These are phyloP conservation scores for Lasioglossum lativentre DNA, from an alignment of 2,888 invertebrate species.

Conservation along the genomic window DNA sequence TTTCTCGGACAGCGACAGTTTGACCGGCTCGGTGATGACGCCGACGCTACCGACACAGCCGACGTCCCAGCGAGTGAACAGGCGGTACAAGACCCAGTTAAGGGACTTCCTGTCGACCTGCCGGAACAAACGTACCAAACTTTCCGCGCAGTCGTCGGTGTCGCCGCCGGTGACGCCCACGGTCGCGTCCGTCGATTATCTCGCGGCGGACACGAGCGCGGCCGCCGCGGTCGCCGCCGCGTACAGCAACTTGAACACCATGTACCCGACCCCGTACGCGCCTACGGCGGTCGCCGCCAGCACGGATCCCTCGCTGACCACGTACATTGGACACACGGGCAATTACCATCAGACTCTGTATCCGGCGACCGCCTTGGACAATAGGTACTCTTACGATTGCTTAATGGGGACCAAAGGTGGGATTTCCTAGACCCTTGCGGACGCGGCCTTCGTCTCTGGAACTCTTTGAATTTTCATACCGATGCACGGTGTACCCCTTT, in stretches of 20 bases:
- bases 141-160: slow-evolving; percentile 86
- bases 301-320: slow-evolving; percentile 87
- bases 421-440: neutral
- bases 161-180: slow-evolving; percentile 86
- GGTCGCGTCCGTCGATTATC: slow-evolving; percentile 88
- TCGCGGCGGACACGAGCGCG: slow-evolving; percentile 88
- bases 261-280: slow-evolving; percentile 93
- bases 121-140: slow-evolving; percentile 89
- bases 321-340: slow-evolving; percentile 90
- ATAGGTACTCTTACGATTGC: slow-evolving; percentile 79
- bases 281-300: slow-evolving; percentile 90
- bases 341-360: slow-evolving; percentile 88
- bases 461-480: neutral
- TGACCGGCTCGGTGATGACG: slow-evolving; percentile 86
- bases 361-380: slow-evolving; percentile 85
- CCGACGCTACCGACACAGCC: slow-evolving; percentile 86
- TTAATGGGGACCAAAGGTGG: neutral
- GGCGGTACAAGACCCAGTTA: slow-evolving; percentile 96
- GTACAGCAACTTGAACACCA: slow-evolving; percentile 92
- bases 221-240: slow-evolving; percentile 90
- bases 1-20: slow-evolving; percentile 94
- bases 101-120: slow-evolving; percentile 97
- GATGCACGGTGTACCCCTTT: neutral
- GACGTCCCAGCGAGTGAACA: slow-evolving; percentile 92
- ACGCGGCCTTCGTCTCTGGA: too few species aligned